phyloP scores from a whole-genome alignment of 2,888 invertebrate genomes.

The Magallana nippona region DNA sequence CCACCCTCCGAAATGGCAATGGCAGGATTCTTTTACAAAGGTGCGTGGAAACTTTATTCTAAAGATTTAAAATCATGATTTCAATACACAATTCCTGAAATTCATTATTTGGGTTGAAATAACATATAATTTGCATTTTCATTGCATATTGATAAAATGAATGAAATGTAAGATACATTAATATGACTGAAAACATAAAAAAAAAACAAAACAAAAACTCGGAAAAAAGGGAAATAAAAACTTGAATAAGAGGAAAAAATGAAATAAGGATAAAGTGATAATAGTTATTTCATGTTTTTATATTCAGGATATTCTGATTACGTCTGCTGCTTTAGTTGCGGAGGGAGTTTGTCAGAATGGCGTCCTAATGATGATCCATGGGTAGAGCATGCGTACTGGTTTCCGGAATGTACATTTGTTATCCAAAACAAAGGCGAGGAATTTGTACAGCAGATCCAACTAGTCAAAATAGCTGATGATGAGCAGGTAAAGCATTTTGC shows the following conservation, averaged over 20 bases:
- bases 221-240: too few species aligned
- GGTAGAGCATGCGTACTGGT: conserved; percentile 37
- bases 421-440: conserved; percentile 17
- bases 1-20: conserved; percentile 14
- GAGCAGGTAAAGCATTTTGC: background rate
- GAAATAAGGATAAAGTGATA: too few species aligned
- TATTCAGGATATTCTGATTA: background rate
- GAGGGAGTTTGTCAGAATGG: conserved; percentile 28
- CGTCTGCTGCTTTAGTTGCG: conserved; percentile 30
- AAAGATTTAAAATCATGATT: background rate
- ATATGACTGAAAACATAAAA: too few species aligned
- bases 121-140: background rate
- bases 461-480: background rate
- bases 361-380: conserved; percentile 26
- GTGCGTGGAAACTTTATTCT: background rate
- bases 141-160: too few species aligned
- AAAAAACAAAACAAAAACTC: too few species aligned
- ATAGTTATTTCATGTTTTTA: too few species aligned
- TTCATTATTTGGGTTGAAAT: background rate
- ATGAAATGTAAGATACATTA: too few species aligned
- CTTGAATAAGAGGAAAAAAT: background rate
- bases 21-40: conserved; percentile 34
- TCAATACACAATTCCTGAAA: background rate
- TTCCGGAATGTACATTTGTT: conserved; percentile 32
- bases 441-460: conserved; percentile 8